Conservation (phyloP, 2,113 vertebrate genomes). For the Brachyistius frenatus region DNA sequence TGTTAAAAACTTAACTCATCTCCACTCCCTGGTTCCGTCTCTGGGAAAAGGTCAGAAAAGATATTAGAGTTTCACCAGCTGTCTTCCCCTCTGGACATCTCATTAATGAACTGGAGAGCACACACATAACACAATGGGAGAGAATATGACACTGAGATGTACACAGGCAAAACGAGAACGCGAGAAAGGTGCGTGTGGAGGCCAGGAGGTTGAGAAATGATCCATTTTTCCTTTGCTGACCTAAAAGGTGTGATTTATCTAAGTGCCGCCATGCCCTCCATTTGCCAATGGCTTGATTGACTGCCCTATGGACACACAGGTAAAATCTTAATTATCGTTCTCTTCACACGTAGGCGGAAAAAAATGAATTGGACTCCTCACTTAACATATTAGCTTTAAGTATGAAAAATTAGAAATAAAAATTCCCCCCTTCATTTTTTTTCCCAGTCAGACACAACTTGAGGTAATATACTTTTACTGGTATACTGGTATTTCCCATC, state of each 20-base stretch:
- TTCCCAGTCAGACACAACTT: conserved; percentile 33
- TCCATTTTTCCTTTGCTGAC: conserved; percentile 14
- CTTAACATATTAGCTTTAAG: conserved; percentile 23
- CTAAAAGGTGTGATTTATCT: conserved; percentile 51
- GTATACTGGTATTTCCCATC: conserved; percentile 59
- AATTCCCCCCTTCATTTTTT: conserved; percentile 18
- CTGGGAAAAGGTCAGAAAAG: conserved; percentile 76
- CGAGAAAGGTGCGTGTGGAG: conserved; percentile 19
- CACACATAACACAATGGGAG: conserved; percentile 65
- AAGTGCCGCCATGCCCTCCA: conserved; percentile 9
- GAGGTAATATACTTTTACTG: not conserved
- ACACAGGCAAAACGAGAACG: conserved; percentile 58
- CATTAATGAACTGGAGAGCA: conserved; percentile 71
- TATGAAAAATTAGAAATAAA: conserved; percentile 15
- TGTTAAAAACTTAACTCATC: conserved; percentile 40
- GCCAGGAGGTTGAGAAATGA: conserved; percentile 24
- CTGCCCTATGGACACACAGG: conserved; percentile 13
- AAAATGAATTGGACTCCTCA: conserved; percentile 16
- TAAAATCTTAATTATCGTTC: conserved; percentile 62
- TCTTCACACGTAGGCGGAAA: conserved; percentile 9
- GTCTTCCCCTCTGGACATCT: conserved; percentile 73
- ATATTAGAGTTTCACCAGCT: conserved; percentile 78
- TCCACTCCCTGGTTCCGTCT: conserved; percentile 28
- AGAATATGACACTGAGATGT: conserved; percentile 37
- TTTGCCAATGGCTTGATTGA: conserved; percentile 39